Base-by-base conservation (phyloP, 2,888 invertebrate species). In the Iselma pallidipennis region DNA sequence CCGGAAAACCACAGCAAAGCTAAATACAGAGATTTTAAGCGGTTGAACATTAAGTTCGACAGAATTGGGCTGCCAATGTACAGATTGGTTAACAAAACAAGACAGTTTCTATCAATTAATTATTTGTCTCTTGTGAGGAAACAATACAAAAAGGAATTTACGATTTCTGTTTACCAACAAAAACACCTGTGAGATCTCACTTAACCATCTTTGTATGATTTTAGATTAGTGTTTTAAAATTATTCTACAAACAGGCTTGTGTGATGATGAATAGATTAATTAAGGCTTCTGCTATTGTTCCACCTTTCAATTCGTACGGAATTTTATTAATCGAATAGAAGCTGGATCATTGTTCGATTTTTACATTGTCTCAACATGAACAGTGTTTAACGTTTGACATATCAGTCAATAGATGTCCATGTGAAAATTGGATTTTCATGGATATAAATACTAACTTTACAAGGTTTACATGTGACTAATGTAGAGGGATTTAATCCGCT, bases 401-500 rank as follows among this genome's bases (percentile, higher is more conserved):
- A 26, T 50, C 12, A 50, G 19, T 16, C 28, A 28, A 26, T 50
- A 16, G 3, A n/a, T 7, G n/a, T 42, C 42, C 7, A n/a, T n/a
- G 2, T 55, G 49, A 28, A 45, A 55, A 33, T 37, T 59, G 54
- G 53, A 59, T 60, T 54, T 42, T 42, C 37, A 37, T 29, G 49
- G 49, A 49, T 45, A 59, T 65, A 59, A 64, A 61, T 49, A 61
- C 53, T 56, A 65, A 55, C 53, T 58, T 58, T 49, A 50, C 55
- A 33, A 50, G 53, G 57, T 49, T 60, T 63, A 60, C 45, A 56
- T 33, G 50, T 67, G 67, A 67, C 57, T 68, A 70, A 66, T 63
- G 66, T 58, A 23, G 12, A 23, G 10, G 45, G 59, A 62, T 56
- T 61, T 68, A 65, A 66, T 66, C 65, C 59, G 53, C 57, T 56